Conservation (phyloP, 1,140 invertebrate genomes). For the Eumeta japonica region DNA sequence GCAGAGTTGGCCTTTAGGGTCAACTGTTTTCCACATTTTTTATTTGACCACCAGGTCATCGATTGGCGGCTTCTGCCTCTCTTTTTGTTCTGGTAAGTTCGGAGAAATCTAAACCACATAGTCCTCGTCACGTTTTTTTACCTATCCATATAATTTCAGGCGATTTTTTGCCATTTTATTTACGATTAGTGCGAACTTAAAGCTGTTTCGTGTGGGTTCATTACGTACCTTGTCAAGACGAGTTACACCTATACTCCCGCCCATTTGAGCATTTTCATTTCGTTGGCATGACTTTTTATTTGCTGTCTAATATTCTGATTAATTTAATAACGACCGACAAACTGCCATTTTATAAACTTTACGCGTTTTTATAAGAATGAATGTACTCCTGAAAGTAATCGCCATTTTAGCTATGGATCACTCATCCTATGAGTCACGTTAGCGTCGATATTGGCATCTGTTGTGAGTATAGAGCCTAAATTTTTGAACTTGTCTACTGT, state of each 20-base stretch:
- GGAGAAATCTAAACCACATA: neutral
- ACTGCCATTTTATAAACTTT: too few species aligned
- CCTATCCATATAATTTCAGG: constrained; percentile 4
- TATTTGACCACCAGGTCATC: neutral
- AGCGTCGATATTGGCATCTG: neutral
- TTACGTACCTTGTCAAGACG: constrained; percentile 9
- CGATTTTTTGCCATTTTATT: constrained; percentile 4
- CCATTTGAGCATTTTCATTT: constrained; percentile 15
- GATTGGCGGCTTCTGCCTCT: constrained; percentile 2
- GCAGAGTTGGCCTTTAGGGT: too few species aligned
- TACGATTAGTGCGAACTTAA: constrained; percentile 6
- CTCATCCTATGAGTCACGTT: constrained; percentile 1
- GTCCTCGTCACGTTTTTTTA: neutral
- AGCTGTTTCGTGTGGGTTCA: constrained; percentile 8
- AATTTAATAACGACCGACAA: too few species aligned
- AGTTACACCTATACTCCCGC: constrained; percentile 7
- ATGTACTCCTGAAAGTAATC: neutral
- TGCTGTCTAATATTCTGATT: too few species aligned
- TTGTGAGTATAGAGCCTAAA: too few species aligned
- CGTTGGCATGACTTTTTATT: too few species aligned
- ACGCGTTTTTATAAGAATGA: constrained; percentile 4
- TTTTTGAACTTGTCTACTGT: constrained; percentile 1
- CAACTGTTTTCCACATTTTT: too few species aligned
- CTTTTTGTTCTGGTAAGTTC: neutral
- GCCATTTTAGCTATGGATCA: constrained; percentile 1